Conservation (phyloP, 1,140 invertebrate genomes). For the Microvelia longipes region DNA sequence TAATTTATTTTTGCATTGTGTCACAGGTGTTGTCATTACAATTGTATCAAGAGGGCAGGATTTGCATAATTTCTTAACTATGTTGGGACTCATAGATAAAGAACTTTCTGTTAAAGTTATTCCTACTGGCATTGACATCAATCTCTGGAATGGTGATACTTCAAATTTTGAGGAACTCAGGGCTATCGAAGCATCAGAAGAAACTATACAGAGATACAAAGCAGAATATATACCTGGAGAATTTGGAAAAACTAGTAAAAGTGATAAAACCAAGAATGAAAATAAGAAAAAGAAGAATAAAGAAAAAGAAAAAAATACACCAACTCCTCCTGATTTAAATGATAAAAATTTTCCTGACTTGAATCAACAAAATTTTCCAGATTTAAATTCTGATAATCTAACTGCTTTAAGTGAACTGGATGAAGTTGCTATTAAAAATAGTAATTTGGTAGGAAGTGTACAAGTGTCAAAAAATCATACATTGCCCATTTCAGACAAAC, state of each 20-base stretch:
- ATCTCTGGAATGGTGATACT: constrained; percentile 21
- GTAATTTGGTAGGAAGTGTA: too few species aligned
- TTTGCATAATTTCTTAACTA: constrained; percentile 36
- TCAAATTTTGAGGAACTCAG: constrained; percentile 44
- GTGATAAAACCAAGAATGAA: too few species aligned
- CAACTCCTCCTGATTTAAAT: neutral
- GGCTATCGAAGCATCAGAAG: constrained; percentile 31
- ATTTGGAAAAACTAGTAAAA: too few species aligned
- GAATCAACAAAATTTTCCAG: too few species aligned
- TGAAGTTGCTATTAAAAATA: too few species aligned
- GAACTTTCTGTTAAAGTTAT: constrained; percentile 2
- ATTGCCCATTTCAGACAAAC: too few species aligned
- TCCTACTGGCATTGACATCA: neutral
- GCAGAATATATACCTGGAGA: too few species aligned
- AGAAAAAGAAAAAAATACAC: neutral
- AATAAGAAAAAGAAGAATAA: too few species aligned
- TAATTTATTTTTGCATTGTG: too few species aligned
- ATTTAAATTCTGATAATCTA: too few species aligned
- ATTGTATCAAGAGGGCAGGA: constrained; percentile 44
- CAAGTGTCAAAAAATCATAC: too few species aligned
- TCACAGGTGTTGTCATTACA: constrained; percentile 40
- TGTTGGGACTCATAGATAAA: constrained; percentile 29
- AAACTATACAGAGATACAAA: constrained; percentile 29
- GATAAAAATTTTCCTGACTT: neutral
- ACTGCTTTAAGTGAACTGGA: too few species aligned